Percentiles rank a stretch among this genome's conserved stretches.
These are phyloP conservation scores for Alectoris magna DNA, from an alignment of 2,797 vertebrate species.

Conservation along the genomic window DNA sequence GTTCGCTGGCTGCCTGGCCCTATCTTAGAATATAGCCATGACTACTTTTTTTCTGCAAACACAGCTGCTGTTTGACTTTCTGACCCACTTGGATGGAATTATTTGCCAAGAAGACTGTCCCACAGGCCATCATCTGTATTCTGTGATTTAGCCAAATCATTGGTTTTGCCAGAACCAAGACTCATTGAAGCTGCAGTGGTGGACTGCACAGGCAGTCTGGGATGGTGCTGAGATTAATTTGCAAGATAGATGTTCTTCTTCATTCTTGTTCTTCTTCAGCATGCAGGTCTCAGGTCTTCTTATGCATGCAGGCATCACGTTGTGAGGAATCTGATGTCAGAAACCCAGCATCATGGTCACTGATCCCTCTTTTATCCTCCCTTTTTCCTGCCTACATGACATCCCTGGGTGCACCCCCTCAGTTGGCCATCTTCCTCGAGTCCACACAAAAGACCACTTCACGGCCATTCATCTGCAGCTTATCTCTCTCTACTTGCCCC, in stretches of 20 bases:
- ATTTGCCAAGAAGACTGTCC: background rate
- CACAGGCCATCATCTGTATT: background rate
- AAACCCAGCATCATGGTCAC: no score
- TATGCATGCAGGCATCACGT: no score
- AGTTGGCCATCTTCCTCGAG: no score
- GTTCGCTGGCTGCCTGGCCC: background rate
- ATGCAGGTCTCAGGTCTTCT: no score
- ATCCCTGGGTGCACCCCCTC: no score
- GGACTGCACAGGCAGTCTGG: background rate
- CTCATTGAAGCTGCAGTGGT: background rate
- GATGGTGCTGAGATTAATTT: background rate
- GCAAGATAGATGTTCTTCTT: accelerated
- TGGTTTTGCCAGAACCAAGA: background rate
- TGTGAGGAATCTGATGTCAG: no score
- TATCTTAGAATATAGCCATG: background rate
- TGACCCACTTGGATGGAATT: background rate
- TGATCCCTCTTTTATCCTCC: no score
- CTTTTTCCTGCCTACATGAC: no score
- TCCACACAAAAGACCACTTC: no score
- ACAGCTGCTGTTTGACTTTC: background rate
- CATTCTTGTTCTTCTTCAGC: no score
- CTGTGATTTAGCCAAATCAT: background rate
- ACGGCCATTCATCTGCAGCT: no score
- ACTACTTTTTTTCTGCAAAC: background rate
- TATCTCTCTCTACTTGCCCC: no score